Evolutionary conservation across 2,113 vertebrate species (phyloP).

Genomic region (Psammodynastes pulverulentus): DNA sequence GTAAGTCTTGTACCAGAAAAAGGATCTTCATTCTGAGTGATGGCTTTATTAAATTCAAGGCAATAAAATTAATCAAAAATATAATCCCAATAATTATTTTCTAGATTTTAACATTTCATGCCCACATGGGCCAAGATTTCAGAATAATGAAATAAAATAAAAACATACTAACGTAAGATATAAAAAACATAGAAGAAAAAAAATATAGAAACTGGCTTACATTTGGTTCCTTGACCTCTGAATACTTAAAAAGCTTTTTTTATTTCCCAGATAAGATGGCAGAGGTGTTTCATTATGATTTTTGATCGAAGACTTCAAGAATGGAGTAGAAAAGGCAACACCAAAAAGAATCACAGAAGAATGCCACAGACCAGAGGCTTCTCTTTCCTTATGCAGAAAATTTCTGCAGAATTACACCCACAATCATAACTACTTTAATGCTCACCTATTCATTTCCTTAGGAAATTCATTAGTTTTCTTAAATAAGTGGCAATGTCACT

Average conservation of each 20-base stretch:
- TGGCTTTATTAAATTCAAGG: not conserved
- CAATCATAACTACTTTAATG: constrained; percentile 58
- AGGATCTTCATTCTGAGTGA: not conserved
- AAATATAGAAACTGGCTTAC: not conserved
- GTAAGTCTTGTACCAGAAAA: not conserved
- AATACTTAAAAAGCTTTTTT: not conserved
- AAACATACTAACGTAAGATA: not conserved
- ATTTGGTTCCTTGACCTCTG: not conserved
- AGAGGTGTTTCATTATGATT: not conserved
- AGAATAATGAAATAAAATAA: not conserved
- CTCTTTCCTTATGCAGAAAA: constrained; percentile 41
- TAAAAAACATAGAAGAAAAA: not conserved
- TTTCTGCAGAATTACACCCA: constrained; percentile 51
- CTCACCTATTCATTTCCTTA: constrained; percentile 61
- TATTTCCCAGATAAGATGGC: not conserved
- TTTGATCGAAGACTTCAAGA: not conserved
- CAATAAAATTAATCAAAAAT: not conserved
- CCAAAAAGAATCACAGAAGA: constrained; percentile 4
- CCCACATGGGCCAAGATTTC: not conserved
- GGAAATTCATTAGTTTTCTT: constrained; percentile 63
- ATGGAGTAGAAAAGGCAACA: not conserved
- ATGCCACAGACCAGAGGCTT: not conserved
- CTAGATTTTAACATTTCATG: not conserved
- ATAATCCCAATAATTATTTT: not conserved
- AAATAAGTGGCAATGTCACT: constrained; percentile 56